A percentile compares a stretch with the other conserved stretches of the same genome.
phyloP scores from a whole-genome alignment of 2,113 vertebrate species.

The Meleagris gallopavo region DNA sequence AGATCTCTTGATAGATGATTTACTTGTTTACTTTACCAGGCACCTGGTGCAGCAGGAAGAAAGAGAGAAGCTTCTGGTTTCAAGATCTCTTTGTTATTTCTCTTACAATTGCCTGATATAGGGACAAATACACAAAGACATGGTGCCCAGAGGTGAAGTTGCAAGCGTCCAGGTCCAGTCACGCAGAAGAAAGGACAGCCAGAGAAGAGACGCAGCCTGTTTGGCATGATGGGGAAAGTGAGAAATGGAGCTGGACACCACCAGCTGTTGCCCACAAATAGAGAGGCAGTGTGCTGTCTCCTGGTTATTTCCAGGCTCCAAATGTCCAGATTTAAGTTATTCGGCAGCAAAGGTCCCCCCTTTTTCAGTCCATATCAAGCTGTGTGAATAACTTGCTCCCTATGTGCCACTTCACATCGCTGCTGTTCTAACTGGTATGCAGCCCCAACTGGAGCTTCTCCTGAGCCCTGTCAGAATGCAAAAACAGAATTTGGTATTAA shows the following conservation, averaged over 20 bases:
- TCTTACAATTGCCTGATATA: background rate
- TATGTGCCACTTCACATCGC: background rate
- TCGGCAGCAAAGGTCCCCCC: background rate
- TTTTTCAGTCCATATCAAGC: background rate
- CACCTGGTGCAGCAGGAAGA: background rate
- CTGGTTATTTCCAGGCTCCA: background rate
- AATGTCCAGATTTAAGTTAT: rapidly evolving
- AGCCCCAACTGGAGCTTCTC: rapidly evolving
- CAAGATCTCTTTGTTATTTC: background rate
- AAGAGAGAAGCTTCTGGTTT: background rate
- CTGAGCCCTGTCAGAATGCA: rapidly evolving
- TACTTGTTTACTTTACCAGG: background rate
- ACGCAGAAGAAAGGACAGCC: background rate
- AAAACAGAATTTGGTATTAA: background rate
- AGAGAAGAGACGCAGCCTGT: background rate
- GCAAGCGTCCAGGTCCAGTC: background rate
- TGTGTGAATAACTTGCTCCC: background rate
- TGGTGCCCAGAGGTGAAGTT: background rate
- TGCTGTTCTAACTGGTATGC: rapidly evolving
- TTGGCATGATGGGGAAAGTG: rapidly evolving
- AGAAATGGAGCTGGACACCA: rapidly evolving
- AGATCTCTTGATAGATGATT: background rate
- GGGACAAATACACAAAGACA: background rate
- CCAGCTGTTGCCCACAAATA: background rate
- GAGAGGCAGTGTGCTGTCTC: background rate